Percentiles rank a stretch among this genome's conserved stretches.
Evolutionary conservation across 2,113 vertebrate species (phyloP).

Genomic region (Laticauda colubrina): DNA sequence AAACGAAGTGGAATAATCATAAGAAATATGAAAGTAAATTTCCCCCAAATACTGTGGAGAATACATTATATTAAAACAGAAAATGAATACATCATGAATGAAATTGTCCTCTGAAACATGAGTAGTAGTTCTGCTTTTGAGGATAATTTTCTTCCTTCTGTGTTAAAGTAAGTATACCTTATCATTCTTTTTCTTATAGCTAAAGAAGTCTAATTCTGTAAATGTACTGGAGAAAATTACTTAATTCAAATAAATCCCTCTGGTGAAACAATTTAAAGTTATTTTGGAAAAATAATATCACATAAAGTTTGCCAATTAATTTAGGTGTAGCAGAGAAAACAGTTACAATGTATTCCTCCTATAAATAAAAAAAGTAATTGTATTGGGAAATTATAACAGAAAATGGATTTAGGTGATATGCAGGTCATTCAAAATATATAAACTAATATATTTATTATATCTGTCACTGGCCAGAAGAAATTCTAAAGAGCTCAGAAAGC

Average conservation of each 20-base stretch:
- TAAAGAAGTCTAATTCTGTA: conserved; percentile 51
- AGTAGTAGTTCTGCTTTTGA: conserved; percentile 58
- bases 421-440: neutral
- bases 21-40: conserved; percentile 21
- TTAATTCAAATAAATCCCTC: conserved; percentile 41
- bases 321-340: neutral
- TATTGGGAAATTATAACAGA: neutral
- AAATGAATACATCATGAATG: conserved; percentile 40
- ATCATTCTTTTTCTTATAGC: conserved; percentile 57
- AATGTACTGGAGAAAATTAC: conserved; percentile 29
- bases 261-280: conserved; percentile 38
- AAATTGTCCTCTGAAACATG: conserved; percentile 43
- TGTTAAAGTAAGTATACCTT: conserved; percentile 63
- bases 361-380: neutral
- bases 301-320: conserved; percentile 19
- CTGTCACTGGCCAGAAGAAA: neutral
- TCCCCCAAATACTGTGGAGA: conserved; percentile 40
- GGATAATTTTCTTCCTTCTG: conserved; percentile 70
- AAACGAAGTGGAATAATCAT: neutral
- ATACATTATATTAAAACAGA: neutral
- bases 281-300: conserved; percentile 29
- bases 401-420: neutral
- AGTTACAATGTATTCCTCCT: neutral
- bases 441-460: neutral
- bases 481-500: neutral